Evolutionary conservation across 2,113 vertebrate genomes (phyloP), one percentile per base, ranked within the genome.

Genomic region (Vombatus ursinus): DNA sequence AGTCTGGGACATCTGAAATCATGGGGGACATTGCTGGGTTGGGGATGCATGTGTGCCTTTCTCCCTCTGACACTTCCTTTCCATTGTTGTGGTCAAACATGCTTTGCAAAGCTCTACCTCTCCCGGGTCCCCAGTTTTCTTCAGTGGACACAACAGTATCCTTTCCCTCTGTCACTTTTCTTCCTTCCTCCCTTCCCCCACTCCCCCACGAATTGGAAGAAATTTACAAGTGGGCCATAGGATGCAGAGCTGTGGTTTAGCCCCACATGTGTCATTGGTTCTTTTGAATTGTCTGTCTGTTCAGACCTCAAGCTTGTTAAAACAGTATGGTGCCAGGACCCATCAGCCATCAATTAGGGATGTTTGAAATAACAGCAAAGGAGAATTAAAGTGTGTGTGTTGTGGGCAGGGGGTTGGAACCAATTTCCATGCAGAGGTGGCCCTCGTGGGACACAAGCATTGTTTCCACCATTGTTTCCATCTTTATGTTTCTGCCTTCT

Each of bases 1-100:
- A 84, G 68, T 19, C 50, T 93, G 94, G 94, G 12, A 53, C 90
- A 94, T 92, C 92, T 19, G 4, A n/a, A 44, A 84, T 84, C 68
- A 84, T 84, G 68, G 68, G 61, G 68, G 16, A 93, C 95, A 97
- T 96, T 97, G 57, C 91, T 94, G 91, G 91, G 96, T 95, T 49
- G 68, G 68, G 68, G 68, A n/a, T 93, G 16, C 96, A 90, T 96
- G 92, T 97, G 94, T 94, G 48, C 94, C 52, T 91, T 94, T 94
- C 84, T 57, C 84, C 57, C 52, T 91, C 91, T 47, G 89, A 94
- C 47, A 94, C 49, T 96, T 90, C 92, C 47, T 95, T 51, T 95
- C 96, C 95, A 97, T 97, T 95, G 93, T 94, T 96, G 94, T 95
- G 92, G 50, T 90, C 95, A 96, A 96, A 94, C 61, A 93, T n/a